Evolutionary conservation across 2,888 invertebrate species (phyloP).

Genomic region (Saturnia japonica): DNA sequence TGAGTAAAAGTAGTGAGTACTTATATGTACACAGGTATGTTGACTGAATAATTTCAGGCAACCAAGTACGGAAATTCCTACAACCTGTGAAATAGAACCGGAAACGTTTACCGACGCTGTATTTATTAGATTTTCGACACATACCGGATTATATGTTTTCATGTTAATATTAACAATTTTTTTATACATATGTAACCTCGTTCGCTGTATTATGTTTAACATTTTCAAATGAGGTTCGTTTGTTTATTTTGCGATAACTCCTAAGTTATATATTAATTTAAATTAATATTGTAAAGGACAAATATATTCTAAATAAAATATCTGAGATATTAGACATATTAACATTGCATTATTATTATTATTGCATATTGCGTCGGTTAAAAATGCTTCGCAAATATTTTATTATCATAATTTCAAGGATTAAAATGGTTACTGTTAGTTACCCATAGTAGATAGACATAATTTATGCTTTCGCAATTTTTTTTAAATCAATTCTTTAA

Average conservation of each 20-base stretch:
- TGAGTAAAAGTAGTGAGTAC: background rate
- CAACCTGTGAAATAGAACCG: slow-evolving; percentile 53
- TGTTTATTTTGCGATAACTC: background rate
- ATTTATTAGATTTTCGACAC: slow-evolving; percentile 24
- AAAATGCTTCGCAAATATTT: too few species aligned
- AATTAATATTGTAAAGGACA: too few species aligned
- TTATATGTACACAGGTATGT: background rate
- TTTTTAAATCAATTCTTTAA: too few species aligned
- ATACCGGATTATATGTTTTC: slow-evolving; percentile 14
- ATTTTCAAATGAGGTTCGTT: background rate
- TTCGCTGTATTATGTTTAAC: background rate
- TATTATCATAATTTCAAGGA: too few species aligned
- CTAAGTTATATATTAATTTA: too few species aligned
- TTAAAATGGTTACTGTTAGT: too few species aligned
- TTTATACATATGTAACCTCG: background rate
- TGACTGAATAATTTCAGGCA: slow-evolving; percentile 21
- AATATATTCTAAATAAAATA: too few species aligned
- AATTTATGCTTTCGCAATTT: too few species aligned
- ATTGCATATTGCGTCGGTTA: too few species aligned
- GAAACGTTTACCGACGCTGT: slow-evolving; percentile 29
- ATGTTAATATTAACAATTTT: background rate
- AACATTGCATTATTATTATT: too few species aligned
- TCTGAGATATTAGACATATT: too few species aligned
- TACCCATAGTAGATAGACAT: too few species aligned
- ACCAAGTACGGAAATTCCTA: slow-evolving; percentile 42